A percentile compares a stretch with the other conserved stretches of the same genome.
Evolutionary conservation across 2,113 vertebrate species (phyloP).

Genomic region (Tachysurus vachellii): DNA sequence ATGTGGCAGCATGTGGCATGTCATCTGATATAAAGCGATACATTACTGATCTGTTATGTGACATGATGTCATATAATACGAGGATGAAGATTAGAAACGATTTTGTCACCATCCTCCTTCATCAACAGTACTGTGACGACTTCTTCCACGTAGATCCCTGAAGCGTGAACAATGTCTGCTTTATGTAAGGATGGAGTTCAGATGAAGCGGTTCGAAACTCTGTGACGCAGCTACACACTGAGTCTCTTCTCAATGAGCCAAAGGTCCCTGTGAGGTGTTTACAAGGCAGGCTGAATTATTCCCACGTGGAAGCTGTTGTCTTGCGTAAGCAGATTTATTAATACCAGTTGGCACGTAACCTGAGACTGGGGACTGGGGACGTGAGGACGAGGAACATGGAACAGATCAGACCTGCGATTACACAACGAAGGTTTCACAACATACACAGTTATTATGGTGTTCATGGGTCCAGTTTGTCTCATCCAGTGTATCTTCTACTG

Average conservation of each 20-base stretch:
- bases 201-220: neutral
- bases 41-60: neutral
- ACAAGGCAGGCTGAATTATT: neutral
- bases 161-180: neutral
- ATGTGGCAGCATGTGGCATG: neutral
- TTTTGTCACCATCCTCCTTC: neutral
- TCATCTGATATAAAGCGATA: neutral
- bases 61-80: neutral
- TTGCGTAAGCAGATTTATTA: slow-evolving; percentile 12
- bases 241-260: neutral
- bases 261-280: neutral
- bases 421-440: neutral
- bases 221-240: neutral
- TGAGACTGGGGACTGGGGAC: slow-evolving; percentile 11
- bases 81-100: neutral
- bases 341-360: slow-evolving; percentile 19
- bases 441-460: neutral
- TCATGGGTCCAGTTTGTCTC: neutral
- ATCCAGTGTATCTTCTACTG: no score
- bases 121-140: neutral
- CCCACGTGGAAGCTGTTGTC: neutral
- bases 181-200: neutral
- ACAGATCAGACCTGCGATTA: neutral
- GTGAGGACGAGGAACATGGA: neutral
- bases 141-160: neutral